Evolutionary conservation across 1,140 invertebrate species (phyloP).

Genomic region (Stegodyphus dumicola): DNA sequence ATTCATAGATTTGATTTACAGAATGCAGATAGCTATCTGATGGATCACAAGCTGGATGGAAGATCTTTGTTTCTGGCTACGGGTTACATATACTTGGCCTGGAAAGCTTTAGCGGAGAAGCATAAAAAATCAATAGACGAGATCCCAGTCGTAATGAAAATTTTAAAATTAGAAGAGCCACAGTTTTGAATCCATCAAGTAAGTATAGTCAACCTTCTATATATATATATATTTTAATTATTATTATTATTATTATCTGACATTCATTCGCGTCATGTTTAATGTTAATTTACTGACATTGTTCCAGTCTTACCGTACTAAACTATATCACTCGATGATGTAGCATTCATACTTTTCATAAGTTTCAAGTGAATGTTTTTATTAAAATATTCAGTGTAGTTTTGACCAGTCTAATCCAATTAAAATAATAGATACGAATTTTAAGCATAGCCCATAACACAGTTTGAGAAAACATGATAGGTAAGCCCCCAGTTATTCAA

Average conservation of each 20-base stretch:
- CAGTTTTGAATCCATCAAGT: slow-evolving; percentile 3
- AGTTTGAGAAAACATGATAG: too few species aligned
- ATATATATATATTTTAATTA: too few species aligned
- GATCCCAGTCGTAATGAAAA: slow-evolving; percentile 72
- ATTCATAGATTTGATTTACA: slow-evolving; percentile 77
- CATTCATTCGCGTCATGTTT: neutral
- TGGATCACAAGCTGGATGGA: slow-evolving; percentile 93
- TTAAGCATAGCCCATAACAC: too few species aligned
- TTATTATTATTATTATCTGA: too few species aligned
- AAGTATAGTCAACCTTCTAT: neutral
- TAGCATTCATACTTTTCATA: neutral
- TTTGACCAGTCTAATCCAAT: too few species aligned
- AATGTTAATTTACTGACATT: neutral
- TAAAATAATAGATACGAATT: too few species aligned
- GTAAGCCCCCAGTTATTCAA: too few species aligned
- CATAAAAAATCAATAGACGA: slow-evolving; percentile 71
- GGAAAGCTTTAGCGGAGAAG: slow-evolving; percentile 83
- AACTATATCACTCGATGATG: neutral
- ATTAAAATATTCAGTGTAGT: too few species aligned
- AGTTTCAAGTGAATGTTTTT: too few species aligned
- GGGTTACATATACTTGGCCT: slow-evolving; percentile 90
- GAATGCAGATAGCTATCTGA: slow-evolving; percentile 77
- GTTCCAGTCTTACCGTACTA: neutral
- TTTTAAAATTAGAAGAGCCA: slow-evolving; percentile 24
- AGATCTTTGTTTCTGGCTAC: slow-evolving; percentile 94